Conservation (phyloP, 2,113 vertebrate genomes). For the Rhea americana region DNA sequence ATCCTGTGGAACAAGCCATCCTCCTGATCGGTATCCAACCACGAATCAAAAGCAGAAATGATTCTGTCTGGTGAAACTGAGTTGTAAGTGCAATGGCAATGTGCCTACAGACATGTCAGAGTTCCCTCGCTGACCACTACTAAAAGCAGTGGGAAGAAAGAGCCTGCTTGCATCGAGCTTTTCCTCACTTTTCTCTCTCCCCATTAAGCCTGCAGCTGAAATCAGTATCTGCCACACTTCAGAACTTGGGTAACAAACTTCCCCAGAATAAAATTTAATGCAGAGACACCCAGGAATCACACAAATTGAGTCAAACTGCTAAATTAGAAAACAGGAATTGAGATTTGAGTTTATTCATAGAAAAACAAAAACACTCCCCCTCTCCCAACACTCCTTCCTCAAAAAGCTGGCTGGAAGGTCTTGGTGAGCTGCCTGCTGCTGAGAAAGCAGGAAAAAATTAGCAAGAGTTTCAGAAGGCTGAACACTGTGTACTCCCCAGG, state of each 20-base stretch:
- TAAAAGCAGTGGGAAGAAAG: not conserved
- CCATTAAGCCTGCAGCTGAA: not conserved
- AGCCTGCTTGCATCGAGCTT: not conserved
- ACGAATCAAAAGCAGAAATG: not conserved
- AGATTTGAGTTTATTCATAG: not conserved
- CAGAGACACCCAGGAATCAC: not conserved
- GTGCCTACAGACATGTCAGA: not conserved
- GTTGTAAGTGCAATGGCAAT: not conserved
- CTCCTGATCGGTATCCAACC: not conserved
- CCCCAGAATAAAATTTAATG: not conserved
- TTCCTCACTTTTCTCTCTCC: not conserved
- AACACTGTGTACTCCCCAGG: not conserved
- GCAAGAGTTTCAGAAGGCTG: not conserved
- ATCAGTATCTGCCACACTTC: not conserved
- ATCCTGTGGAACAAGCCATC: not conserved
- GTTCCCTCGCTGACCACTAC: not conserved
- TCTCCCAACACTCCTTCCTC: not conserved
- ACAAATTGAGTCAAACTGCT: not conserved
- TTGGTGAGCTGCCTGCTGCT: slow-evolving; percentile 18
- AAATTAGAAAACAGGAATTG: accelerated
- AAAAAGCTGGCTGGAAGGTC: not conserved
- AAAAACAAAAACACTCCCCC: not conserved
- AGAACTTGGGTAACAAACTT: not conserved
- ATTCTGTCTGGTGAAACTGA: not conserved
- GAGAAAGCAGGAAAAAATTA: slow-evolving; percentile 18